Conservation (phyloP, 2,888 invertebrate genomes). For the Drosophila recens region DNA sequence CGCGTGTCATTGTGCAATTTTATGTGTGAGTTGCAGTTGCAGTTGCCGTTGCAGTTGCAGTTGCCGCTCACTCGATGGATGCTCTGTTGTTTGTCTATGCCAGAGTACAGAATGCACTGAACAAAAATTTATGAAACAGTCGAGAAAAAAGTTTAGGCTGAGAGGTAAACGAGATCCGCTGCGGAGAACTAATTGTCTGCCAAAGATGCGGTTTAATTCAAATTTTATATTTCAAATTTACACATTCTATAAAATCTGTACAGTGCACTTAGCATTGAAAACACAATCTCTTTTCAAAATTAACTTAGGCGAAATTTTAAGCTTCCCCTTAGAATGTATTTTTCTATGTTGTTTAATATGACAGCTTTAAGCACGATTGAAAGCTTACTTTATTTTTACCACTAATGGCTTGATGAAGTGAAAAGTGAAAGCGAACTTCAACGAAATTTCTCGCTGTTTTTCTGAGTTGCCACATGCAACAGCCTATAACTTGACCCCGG, state of each 20-base stretch:
- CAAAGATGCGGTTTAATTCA: not conserved
- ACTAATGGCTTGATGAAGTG: not conserved
- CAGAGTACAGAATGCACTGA: constrained; percentile 23
- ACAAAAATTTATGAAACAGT: constrained; percentile 5
- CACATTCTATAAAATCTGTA: too few relatives aligned
- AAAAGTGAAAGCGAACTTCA: constrained; percentile 3
- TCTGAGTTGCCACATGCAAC: constrained; percentile 23
- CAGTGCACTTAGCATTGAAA: too few relatives aligned
- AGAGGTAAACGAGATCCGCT: not conserved
- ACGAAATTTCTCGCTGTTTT: constrained; percentile 30
- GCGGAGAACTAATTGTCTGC: not conserved
- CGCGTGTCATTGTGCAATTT: constrained; percentile 41
- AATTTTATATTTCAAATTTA: too few relatives aligned
- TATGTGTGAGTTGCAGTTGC: constrained; percentile 18
- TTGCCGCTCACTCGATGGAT: constrained; percentile 4
- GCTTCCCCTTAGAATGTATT: too few relatives aligned
- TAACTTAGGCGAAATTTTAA: not conserved
- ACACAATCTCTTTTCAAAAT: not conserved
- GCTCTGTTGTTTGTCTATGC: constrained; percentile 29
- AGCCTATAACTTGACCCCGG: constrained; percentile 14
- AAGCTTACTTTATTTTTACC: not conserved
- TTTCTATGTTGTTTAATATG: not conserved
- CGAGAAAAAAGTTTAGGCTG: not conserved
- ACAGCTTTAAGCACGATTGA: not conserved
- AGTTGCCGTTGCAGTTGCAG: constrained; percentile 3